Evolutionary conservation across 1,140 invertebrate species (phyloP).

Genomic region (Theocolax elegans): DNA sequence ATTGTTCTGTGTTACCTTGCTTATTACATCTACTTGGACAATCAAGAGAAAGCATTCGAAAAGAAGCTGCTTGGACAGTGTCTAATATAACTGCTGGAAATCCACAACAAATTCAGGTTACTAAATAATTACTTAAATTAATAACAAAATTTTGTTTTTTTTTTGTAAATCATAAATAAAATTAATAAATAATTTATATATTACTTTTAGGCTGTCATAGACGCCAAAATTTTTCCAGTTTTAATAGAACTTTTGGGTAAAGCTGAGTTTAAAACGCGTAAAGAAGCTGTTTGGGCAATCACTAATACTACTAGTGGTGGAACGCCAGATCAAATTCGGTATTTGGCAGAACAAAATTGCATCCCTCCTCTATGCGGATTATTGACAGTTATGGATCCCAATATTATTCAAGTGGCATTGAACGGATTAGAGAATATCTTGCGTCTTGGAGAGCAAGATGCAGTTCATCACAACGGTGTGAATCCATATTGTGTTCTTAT

Average conservation of each 20-base stretch:
- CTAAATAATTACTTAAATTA: neutral
- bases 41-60: constrained; percentile 87
- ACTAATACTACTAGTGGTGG: constrained; percentile 97
- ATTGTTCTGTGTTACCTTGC: constrained; percentile 89
- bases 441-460: constrained; percentile 88
- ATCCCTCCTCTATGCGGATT: constrained; percentile 96
- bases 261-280: constrained; percentile 96
- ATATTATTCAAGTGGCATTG: constrained; percentile 97
- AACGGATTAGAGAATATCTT: constrained; percentile 97
- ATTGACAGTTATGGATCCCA: constrained; percentile 92
- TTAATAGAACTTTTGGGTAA: constrained; percentile 91
- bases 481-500: constrained; percentile 93
- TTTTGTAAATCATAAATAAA: constrained; percentile 3
- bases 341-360: constrained; percentile 78
- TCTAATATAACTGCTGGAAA: constrained; percentile 99
- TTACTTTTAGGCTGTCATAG: constrained; percentile 86
- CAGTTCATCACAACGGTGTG: constrained; percentile 73
- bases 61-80: constrained; percentile 98
- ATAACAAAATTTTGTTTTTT: constrained; percentile 11
- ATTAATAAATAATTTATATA: constrained; percentile 27
- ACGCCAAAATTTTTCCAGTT: constrained; percentile 93
- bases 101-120: constrained; percentile 88
- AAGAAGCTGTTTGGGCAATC: constrained; percentile 97
- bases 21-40: constrained; percentile 84
- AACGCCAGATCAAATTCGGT: constrained; percentile 89